Conservation (phyloP, 1,140 invertebrate species). For the Varroa destructor region DNA sequence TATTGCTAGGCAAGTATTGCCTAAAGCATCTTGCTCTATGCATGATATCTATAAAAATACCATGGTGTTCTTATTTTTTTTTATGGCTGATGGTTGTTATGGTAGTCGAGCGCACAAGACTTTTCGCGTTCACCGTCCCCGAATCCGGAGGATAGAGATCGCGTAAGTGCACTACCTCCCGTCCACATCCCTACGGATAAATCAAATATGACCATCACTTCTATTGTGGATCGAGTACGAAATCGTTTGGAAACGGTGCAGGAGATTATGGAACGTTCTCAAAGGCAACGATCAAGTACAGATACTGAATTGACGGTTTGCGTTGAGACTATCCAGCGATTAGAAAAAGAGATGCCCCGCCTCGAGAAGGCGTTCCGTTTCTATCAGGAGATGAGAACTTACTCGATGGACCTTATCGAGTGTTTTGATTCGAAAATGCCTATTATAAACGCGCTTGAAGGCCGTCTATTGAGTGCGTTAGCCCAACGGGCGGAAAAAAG, state of each 20-base stretch:
- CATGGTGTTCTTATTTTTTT: background rate
- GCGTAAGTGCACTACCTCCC: background rate
- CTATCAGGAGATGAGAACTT: constrained; percentile 88
- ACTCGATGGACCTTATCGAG: constrained; percentile 89
- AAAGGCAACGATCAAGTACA: constrained; percentile 29
- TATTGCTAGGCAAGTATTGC: too few relatives aligned
- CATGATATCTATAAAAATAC: background rate
- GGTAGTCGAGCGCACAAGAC: background rate
- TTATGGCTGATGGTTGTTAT: background rate
- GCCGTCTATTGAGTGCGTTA: constrained; percentile 57
- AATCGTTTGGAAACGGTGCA: constrained; percentile 30
- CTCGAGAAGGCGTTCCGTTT: constrained; percentile 67
- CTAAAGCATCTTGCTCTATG: background rate
- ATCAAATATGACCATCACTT: background rate
- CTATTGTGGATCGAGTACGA: background rate
- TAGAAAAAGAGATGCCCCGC: constrained; percentile 50
- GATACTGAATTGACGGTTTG: constrained; percentile 50
- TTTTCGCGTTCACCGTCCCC: background rate
- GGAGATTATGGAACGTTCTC: constrained; percentile 28
- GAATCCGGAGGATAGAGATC: background rate
- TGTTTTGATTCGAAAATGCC: constrained; percentile 62
- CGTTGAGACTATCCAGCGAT: constrained; percentile 49
- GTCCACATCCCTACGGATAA: constrained; percentile 11
- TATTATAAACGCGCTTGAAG: constrained; percentile 45
- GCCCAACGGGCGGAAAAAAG: constrained; percentile 57